Conservation (phyloP, 1,140 invertebrate species). For the Saccostrea echinata region DNA sequence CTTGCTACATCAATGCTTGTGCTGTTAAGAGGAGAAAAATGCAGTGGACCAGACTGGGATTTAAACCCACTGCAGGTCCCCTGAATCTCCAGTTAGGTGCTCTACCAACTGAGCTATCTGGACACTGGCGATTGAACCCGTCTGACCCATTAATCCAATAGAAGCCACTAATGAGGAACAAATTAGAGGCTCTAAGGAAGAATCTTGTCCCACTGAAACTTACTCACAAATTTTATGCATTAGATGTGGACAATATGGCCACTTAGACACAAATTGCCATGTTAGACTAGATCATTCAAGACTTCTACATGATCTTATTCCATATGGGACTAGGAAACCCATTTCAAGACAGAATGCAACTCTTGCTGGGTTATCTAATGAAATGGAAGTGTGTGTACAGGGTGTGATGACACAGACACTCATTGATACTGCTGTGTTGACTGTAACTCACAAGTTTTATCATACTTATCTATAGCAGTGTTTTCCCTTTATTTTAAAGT, state of each 20-base stretch:
- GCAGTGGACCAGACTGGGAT: no score
- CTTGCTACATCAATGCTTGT: no score
- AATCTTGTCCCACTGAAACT: background rate
- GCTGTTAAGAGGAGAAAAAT: no score
- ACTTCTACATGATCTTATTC: background rate
- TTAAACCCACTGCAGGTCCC: no score
- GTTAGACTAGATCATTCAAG: conserved; percentile 35
- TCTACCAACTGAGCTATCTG: no score
- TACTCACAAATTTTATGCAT: background rate
- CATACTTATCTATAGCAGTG: conserved; percentile 37
- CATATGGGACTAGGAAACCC: background rate
- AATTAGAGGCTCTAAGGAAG: background rate
- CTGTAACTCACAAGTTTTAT: conserved; percentile 41
- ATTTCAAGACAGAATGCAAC: conserved; percentile 15
- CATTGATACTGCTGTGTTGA: conserved; percentile 49
- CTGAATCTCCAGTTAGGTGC: no score
- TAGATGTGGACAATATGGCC: conserved; percentile 37
- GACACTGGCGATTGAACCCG: no score
- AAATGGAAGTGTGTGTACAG: conserved; percentile 27
- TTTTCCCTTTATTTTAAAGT: no score
- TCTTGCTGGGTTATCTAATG: conserved; percentile 46
- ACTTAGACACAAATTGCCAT: conserved; percentile 6
- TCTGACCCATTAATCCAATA: conserved; percentile 45
- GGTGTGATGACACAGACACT: conserved; percentile 34
- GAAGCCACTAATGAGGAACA: conserved; percentile 27